Conservation (phyloP, 1,140 invertebrate genomes). For the Bombyx mori region DNA sequence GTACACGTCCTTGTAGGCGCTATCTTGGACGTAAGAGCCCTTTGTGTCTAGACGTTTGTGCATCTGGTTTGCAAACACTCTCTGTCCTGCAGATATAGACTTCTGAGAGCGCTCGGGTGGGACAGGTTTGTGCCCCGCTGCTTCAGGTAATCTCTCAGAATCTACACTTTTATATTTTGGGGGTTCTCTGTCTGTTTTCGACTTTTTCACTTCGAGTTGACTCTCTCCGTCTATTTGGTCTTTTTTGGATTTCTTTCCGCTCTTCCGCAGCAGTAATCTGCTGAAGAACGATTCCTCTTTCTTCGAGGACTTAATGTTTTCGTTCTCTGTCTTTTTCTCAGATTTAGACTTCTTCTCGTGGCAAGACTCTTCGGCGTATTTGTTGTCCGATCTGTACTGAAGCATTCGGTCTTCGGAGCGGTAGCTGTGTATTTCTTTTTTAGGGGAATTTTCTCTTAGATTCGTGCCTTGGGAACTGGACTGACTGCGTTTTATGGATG, state of each 20-base stretch:
- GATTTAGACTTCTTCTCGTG: slow-evolving; percentile 69
- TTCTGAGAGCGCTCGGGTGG: slow-evolving; percentile 52
- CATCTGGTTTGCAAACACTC: slow-evolving; percentile 64
- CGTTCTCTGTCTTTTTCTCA: slow-evolving; percentile 66
- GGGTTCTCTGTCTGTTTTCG: slow-evolving; percentile 46
- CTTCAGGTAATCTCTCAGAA: slow-evolving; percentile 35
- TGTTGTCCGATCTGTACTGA: slow-evolving; percentile 51
- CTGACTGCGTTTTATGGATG: slow-evolving; percentile 64
- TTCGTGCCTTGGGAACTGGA: slow-evolving; percentile 65
- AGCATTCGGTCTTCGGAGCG: slow-evolving; percentile 45
- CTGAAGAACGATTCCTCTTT: slow-evolving; percentile 77
- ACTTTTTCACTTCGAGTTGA: slow-evolving; percentile 54
- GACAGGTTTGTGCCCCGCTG: slow-evolving; percentile 47
- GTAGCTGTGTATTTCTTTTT: slow-evolving; percentile 31
- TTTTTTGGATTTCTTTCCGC: slow-evolving; percentile 76
- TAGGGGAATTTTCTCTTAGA: slow-evolving; percentile 42
- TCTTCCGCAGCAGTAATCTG: slow-evolving; percentile 75
- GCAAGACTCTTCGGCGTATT: slow-evolving; percentile 62
- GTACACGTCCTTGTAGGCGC: slow-evolving; percentile 58
- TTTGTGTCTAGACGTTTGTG: slow-evolving; percentile 69
- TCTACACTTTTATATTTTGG: slow-evolving; percentile 48
- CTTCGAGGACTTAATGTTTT: slow-evolving; percentile 61
- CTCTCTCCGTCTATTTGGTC: slow-evolving; percentile 66
- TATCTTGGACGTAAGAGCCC: slow-evolving; percentile 68
- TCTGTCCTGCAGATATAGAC: slow-evolving; percentile 61